Percentiles rank a stretch among this genome's conserved stretches.
These are phyloP conservation scores for Oryzaephilus surinamensis DNA, from an alignment of 1,140 invertebrate genomes.

Conservation along the genomic window DNA sequence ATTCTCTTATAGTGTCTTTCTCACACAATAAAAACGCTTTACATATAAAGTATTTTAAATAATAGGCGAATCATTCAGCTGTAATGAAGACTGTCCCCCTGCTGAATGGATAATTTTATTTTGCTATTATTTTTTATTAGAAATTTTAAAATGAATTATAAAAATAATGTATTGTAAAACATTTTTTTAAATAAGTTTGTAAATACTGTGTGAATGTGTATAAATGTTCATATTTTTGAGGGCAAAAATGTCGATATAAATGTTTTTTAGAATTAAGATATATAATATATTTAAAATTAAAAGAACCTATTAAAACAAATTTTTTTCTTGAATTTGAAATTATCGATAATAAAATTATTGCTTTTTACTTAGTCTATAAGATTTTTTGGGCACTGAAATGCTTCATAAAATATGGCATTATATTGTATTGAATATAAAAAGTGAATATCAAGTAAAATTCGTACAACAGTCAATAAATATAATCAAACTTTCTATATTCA, in stretches of 20 bases:
- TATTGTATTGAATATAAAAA: background rate
- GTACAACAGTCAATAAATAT: background rate
- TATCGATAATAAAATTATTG: slow-evolving; percentile 7
- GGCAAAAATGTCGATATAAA: too few relatives aligned
- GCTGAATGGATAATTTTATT: background rate
- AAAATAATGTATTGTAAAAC: too few relatives aligned
- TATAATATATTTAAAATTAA: slow-evolving; percentile 9
- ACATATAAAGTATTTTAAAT: background rate
- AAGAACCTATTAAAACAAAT: slow-evolving; percentile 4
- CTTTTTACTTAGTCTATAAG: slow-evolving; percentile 3
- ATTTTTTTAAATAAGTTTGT: slow-evolving; percentile 2
- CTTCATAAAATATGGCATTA: slow-evolving; percentile 13
- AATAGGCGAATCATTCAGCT: background rate
- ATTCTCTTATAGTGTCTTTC: slow-evolving; percentile 9
- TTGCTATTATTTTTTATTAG: background rate
- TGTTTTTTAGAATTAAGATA: slow-evolving; percentile 23
- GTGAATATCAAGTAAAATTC: background rate
- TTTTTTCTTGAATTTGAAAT: slow-evolving; percentile 9
- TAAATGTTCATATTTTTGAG: slow-evolving; percentile 25
- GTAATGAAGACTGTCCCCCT: background rate
- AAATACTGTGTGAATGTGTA: slow-evolving; percentile 21
- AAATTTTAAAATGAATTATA: background rate
- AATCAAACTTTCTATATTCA: too few relatives aligned
- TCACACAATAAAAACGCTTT: background rate
- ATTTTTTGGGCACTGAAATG: slow-evolving; percentile 21